Conservation (phyloP, 2,888 invertebrate species). For the Leucophora obtusa region DNA sequence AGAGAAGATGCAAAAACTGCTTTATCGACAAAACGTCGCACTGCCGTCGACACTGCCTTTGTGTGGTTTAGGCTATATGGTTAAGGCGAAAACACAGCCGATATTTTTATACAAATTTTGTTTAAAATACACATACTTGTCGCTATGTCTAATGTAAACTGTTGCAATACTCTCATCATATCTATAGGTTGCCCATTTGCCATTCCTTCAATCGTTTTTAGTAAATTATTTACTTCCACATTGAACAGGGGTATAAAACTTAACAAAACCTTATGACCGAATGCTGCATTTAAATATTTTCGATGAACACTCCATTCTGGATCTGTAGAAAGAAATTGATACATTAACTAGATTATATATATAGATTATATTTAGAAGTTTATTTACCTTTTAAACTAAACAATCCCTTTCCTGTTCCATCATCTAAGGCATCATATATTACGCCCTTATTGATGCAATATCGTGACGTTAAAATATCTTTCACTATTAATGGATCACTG, state of each 20-base stretch:
- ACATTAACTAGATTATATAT: no score
- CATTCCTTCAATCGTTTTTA: constrained; percentile 66
- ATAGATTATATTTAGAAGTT: neutral
- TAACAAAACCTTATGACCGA: constrained; percentile 72
- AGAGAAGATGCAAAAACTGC: no score
- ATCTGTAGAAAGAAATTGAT: constrained; percentile 64
- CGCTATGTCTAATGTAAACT: constrained; percentile 72
- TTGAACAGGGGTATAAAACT: constrained; percentile 75
- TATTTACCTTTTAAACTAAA: constrained; percentile 72
- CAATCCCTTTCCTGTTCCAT: constrained; percentile 72
- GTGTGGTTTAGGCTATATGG: no score
- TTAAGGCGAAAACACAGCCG: no score
- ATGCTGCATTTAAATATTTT: constrained; percentile 75
- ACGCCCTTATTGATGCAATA: constrained; percentile 74
- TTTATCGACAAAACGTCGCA: no score
- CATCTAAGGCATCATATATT: constrained; percentile 72
- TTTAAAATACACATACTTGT: constrained; percentile 71
- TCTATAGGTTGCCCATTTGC: constrained; percentile 67
- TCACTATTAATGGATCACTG: constrained; percentile 71
- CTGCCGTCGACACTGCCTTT: no score
- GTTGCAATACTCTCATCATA: constrained; percentile 70
- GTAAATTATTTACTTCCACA: constrained; percentile 67
- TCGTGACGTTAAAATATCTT: constrained; percentile 74
- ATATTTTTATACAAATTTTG: neutral
- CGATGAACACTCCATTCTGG: constrained; percentile 74